Evolutionary conservation across 1,140 invertebrate genomes (phyloP).

Genomic region (Drosophila jambulina): DNA sequence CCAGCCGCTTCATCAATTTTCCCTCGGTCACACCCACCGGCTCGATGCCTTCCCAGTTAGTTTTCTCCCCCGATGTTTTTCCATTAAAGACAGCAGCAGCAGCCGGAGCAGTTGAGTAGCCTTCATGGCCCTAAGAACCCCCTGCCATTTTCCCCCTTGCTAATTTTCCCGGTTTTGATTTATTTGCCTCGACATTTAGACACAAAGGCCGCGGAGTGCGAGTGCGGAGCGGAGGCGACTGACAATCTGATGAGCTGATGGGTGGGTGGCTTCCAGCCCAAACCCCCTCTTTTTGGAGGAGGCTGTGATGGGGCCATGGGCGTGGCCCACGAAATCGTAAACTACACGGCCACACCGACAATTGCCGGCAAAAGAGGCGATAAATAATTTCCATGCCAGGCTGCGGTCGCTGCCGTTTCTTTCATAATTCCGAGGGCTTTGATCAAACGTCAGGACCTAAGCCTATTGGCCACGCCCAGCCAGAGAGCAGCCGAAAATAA

Average conservation of each 20-base stretch:
- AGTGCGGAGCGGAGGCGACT: background rate
- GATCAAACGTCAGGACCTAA: conserved; percentile 75
- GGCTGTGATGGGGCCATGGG: conserved; percentile 16
- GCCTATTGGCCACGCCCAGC: conserved; percentile 58
- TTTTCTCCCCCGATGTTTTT: background rate
- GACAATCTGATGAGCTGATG: conserved; percentile 67
- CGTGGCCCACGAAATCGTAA: conserved; percentile 51
- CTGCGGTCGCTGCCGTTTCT: conserved; percentile 46
- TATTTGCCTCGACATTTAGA: conserved; percentile 66
- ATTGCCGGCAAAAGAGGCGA: conserved; percentile 58
- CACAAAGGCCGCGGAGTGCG: conserved; percentile 71
- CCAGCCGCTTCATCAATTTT: conserved; percentile 31
- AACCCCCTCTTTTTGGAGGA: background rate
- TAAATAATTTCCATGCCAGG: conserved; percentile 68
- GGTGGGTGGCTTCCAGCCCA: conserved; percentile 44
- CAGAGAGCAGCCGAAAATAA: conserved; percentile 5
- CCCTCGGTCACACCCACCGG: background rate
- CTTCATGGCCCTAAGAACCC: conserved; percentile 23
- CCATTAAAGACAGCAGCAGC: conserved; percentile 43
- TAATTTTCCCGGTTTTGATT: conserved; percentile 64
- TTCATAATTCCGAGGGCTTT: conserved; percentile 76
- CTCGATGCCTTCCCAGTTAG: background rate
- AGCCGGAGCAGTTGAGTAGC: conserved; percentile 10
- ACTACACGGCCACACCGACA: conserved; percentile 68
- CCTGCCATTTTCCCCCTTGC: background rate